These are phyloP conservation scores for Megalurothrips usitatus DNA, from an alignment of 2,888 invertebrate genomes.

Conservation along the genomic window DNA sequence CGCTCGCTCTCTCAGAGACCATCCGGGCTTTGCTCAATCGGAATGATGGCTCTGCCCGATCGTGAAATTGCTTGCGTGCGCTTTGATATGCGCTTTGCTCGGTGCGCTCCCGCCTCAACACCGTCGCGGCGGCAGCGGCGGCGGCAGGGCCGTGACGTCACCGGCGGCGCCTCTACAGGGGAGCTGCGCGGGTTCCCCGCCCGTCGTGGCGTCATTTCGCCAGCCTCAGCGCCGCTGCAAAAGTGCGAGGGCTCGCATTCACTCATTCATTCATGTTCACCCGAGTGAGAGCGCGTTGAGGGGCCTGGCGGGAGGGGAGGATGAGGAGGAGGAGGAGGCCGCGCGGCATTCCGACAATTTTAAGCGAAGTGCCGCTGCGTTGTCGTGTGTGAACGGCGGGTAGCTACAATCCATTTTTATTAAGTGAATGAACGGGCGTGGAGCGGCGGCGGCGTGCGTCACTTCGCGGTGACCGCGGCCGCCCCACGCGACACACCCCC, in stretches of 20 bases:
- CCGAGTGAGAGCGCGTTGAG: too few relatives aligned
- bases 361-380: too few relatives aligned
- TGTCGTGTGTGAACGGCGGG: too few relatives aligned
- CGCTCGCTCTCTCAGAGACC: not conserved
- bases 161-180: not conserved
- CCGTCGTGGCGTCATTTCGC: not conserved
- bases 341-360: too few relatives aligned
- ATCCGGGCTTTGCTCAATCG: constrained; percentile 6
- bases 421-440: too few relatives aligned
- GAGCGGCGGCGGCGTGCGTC: not conserved
- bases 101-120: not conserved
- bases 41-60: constrained; percentile 3
- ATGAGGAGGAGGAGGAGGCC: too few relatives aligned
- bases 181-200: not conserved
- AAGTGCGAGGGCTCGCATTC: too few relatives aligned
- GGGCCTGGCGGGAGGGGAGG: too few relatives aligned
- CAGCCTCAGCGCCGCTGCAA: too few relatives aligned
- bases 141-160: not conserved
- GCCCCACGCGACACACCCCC: not conserved
- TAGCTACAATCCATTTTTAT: too few relatives aligned
- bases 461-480: not conserved
- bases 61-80: constrained; percentile 11
- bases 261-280: too few relatives aligned
- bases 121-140: not conserved
- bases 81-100: not conserved